phyloP scores from a whole-genome alignment of 2,797 vertebrate genomes.

The Diplodus puntazzo region DNA sequence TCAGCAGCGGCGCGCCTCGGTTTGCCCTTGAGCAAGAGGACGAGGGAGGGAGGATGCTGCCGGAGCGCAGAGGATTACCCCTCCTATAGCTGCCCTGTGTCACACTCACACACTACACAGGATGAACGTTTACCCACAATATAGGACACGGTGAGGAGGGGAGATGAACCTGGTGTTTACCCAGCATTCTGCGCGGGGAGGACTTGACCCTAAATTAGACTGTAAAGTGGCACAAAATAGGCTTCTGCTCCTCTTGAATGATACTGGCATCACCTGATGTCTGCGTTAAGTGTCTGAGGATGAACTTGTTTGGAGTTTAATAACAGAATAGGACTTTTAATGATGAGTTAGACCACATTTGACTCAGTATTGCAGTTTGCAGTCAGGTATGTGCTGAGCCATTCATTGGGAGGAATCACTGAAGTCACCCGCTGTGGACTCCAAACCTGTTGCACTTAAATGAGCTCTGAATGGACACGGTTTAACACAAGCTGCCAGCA shows the following conservation, averaged over 20 bases:
- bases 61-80: conserved; percentile 68
- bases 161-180: neutral
- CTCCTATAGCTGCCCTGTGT: conserved; percentile 45
- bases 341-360: conserved; percentile 5
- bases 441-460: conserved; percentile 2
- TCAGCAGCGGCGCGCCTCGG: conserved; percentile 64
- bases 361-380: neutral
- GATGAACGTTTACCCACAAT: neutral
- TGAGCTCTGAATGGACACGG: neutral
- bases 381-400: neutral
- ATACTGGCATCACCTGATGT: too few species aligned
- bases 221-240: neutral
- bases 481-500: neutral
- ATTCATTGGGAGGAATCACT: neutral
- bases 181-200: neutral
- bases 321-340: neutral
- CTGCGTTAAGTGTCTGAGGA: neutral
- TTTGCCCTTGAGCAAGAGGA: conserved; percentile 78
- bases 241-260: neutral
- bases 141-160: too few species aligned
- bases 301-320: neutral
- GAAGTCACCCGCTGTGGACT: neutral
- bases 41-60: conserved; percentile 59
- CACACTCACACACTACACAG: conserved; percentile 28
- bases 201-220: too few species aligned